Conservation (phyloP, 2,888 invertebrate species). For the Cephus runcator region DNA sequence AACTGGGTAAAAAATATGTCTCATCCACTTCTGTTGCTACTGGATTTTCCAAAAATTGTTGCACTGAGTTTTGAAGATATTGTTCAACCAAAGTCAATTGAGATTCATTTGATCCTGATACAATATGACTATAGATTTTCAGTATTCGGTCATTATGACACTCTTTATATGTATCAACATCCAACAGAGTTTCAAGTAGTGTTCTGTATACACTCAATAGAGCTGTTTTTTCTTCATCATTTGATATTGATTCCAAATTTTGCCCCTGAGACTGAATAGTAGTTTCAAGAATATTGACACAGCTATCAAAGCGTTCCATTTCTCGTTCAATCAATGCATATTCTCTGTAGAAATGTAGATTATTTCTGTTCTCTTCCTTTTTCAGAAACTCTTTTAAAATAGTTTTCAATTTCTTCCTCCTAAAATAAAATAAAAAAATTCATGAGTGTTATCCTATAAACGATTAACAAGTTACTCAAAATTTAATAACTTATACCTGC, state of each 20-base stretch:
- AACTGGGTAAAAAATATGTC: slow-evolving; percentile 67
- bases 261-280: slow-evolving; percentile 60
- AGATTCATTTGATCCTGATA: slow-evolving; percentile 29
- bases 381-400: slow-evolving; percentile 71
- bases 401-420: slow-evolving; percentile 67
- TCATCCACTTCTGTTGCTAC: slow-evolving; percentile 33
- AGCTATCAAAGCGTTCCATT: slow-evolving; percentile 65
- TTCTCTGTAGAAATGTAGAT: slow-evolving; percentile 72
- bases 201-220: slow-evolving; percentile 64
- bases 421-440: slow-evolving; percentile 14
- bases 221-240: slow-evolving; percentile 54
- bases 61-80: slow-evolving; percentile 41
- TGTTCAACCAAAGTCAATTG: slow-evolving; percentile 35
- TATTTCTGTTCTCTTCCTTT: slow-evolving; percentile 68
- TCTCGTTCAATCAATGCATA: slow-evolving; percentile 73
- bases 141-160: slow-evolving; percentile 36
- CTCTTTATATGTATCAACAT: slow-evolving; percentile 34
- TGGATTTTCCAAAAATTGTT: slow-evolving; percentile 36
- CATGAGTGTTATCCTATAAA: not conserved
- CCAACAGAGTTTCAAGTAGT: slow-evolving; percentile 55
- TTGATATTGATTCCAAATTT: slow-evolving; percentile 38
- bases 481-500: slow-evolving; percentile 31
- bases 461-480: slow-evolving; percentile 8
- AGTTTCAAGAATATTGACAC: slow-evolving; percentile 68
- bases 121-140: slow-evolving; percentile 38